phyloP scores from a whole-genome alignment of 2,888 invertebrate species.

The Leucophenga maculata region DNA sequence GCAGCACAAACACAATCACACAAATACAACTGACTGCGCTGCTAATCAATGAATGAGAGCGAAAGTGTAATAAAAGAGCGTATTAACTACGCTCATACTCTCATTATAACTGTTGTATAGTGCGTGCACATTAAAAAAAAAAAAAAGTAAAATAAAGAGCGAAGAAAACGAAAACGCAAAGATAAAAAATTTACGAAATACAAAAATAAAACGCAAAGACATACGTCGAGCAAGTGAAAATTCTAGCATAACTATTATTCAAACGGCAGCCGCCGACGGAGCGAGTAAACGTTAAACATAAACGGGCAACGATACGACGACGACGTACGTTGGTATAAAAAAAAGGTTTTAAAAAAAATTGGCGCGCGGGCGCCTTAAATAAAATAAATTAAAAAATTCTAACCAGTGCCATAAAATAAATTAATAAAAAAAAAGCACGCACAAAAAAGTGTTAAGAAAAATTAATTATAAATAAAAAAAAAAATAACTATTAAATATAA shows the following conservation, averaged over 20 bases:
- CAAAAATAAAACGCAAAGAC: not conserved
- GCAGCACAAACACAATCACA: too few relatives aligned
- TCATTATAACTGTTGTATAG: not conserved
- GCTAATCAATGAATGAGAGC: slow-evolving; percentile 17
- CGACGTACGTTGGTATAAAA: not conserved
- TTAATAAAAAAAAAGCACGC: slow-evolving; percentile 16
- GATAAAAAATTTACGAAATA: slow-evolving; percentile 1
- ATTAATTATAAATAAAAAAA: slow-evolving; percentile 13
- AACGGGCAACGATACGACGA: not conserved
- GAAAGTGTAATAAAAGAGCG: slow-evolving; percentile 11
- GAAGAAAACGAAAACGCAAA: not conserved
- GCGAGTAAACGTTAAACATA: not conserved
- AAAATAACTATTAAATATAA: slow-evolving; percentile 14
- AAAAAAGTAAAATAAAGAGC: not conserved
- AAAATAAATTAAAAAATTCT: slow-evolving; percentile 19
- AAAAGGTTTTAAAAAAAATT: not conserved
- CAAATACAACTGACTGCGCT: too few relatives aligned
- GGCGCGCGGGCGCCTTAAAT: not conserved
- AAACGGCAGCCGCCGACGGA: slow-evolving; percentile 4
- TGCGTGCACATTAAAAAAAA: not conserved
- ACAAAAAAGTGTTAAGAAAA: not conserved
- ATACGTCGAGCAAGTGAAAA: slow-evolving; percentile 12
- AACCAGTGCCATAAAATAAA: slow-evolving; percentile 32
- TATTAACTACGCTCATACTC: not conserved
- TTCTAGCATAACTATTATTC: slow-evolving; percentile 20